Evolutionary conservation across 2,797 vertebrate genomes (phyloP).

Genomic region (Melanotaenia maccullochi): DNA sequence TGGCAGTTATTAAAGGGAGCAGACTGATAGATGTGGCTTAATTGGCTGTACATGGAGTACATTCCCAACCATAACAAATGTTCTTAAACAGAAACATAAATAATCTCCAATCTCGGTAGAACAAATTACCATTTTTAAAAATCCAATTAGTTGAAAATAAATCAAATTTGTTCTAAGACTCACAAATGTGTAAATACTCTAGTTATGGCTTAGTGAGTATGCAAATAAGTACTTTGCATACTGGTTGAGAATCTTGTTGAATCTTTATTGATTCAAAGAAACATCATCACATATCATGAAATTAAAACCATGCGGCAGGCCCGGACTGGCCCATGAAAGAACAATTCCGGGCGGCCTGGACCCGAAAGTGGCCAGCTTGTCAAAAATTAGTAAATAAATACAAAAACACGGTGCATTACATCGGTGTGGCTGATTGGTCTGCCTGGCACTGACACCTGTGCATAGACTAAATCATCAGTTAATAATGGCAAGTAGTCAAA

Average conservation of each 20-base stretch:
- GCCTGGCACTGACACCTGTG: no score
- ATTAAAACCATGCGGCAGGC: not conserved
- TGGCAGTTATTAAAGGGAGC: slow-evolving; percentile 20
- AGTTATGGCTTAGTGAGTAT: not conserved
- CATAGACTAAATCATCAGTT: no score
- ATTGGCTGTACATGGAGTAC: slow-evolving; percentile 15
- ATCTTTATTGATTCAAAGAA: not conserved
- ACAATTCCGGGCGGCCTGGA: no score
- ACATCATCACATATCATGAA: not conserved
- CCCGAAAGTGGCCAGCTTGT: no score
- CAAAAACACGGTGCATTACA: no score
- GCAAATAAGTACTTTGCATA: not conserved
- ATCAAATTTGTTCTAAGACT: not conserved
- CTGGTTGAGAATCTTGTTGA: not conserved
- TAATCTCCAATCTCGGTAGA: not conserved
- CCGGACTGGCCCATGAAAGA: no score
- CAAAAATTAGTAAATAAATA: no score
- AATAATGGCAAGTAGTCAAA: no score
- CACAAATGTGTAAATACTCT: not conserved
- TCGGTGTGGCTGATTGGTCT: no score
- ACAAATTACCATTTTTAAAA: not conserved
- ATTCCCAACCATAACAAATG: slow-evolving; percentile 10
- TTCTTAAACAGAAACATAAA: slow-evolving; percentile 11
- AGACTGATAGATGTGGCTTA: slow-evolving; percentile 1
- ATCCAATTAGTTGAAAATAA: not conserved